phyloP scores from a whole-genome alignment of 1,140 invertebrate species.

The Zaprionus nigranus region DNA sequence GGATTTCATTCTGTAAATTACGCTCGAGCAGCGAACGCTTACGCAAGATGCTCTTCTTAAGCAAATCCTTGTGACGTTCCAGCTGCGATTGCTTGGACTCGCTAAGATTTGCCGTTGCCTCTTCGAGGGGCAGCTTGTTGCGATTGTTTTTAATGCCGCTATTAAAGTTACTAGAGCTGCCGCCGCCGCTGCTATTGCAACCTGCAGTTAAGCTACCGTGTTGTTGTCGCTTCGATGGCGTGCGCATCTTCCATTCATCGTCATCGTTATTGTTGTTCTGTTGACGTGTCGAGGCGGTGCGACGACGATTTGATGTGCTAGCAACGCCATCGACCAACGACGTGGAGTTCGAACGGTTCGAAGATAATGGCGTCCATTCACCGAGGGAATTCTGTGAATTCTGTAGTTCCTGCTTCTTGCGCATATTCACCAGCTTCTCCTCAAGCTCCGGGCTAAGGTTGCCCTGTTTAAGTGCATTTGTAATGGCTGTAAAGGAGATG shows the following conservation, averaged over 20 bases:
- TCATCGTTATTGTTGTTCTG: slow-evolving; percentile 60
- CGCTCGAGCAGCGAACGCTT: slow-evolving; percentile 95
- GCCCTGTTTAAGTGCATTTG: slow-evolving; percentile 92
- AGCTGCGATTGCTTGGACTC: slow-evolving; percentile 62
- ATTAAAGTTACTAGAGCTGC: slow-evolving; percentile 26
- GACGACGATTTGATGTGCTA: slow-evolving; percentile 35
- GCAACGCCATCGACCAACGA: slow-evolving; percentile 22
- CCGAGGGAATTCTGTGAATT: slow-evolving; percentile 87
- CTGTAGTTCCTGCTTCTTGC: slow-evolving; percentile 93
- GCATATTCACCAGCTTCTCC: slow-evolving; percentile 94
- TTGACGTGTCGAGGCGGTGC: slow-evolving; percentile 45
- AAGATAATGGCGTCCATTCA: slow-evolving; percentile 59
- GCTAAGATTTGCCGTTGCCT: slow-evolving; percentile 37
- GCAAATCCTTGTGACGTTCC: slow-evolving; percentile 91
- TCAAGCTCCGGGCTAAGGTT: slow-evolving; percentile 97
- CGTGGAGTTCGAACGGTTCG: slow-evolving; percentile 31
- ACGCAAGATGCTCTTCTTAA: slow-evolving; percentile 97
- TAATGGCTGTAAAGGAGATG: slow-evolving; percentile 87
- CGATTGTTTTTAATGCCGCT: slow-evolving; percentile 51
- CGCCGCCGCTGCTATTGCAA: slow-evolving; percentile 1
- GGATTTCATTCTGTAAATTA: slow-evolving; percentile 94
- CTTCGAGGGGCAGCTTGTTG: slow-evolving; percentile 41
- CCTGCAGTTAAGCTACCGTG: slow-evolving; percentile 19
- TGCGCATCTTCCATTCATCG: slow-evolving; percentile 60
- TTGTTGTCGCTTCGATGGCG: slow-evolving; percentile 52